Evolutionary conservation across 2,888 invertebrate species (phyloP), one percentile per base, ranked within the genome.

Genomic region (Noctua fimbriata): DNA sequence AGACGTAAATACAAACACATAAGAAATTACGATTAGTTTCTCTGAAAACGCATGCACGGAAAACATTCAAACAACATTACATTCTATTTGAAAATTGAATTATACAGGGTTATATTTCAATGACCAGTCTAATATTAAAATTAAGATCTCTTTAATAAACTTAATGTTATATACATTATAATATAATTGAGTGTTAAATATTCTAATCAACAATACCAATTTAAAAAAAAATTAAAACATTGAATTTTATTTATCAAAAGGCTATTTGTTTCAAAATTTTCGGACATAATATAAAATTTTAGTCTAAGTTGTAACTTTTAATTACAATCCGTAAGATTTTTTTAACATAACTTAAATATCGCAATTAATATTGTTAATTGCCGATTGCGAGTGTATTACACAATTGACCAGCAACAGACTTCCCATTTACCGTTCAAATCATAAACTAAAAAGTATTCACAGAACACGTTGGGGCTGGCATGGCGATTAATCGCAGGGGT

Each of bases 401-500:
- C 18, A 63, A 18, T 63, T 3, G 0, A 32, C 63, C 9, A 63
- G 18, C 18, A 63, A 32, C 0, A 63, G n/a, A 67, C n/a, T 49
- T 28, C 24, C 4, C 3, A 60, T 41, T 41, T n/a, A 0, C 18
- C 10, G 21, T 49, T 63, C 9, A 81, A 65, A 58, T 44, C 44
- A 28, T 36, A 58, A 52, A 49, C n/a, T 63, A 47, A 36, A 71
- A 79, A 79, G 67, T 58, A 49, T 67, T 47, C 36, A 10, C 6
- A 24, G 55, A 47, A n/a, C 65, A 16, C 36, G 32, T 24, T 49
- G 63, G 4, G 52, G 7, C 47, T 65, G 69, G 70, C 52, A 41
- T 72, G 24, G 36, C 76, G 74, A 82, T 85, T 85, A 82, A 79
- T 86, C 73, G 76, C 69, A 28, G n/a, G n/a, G 60, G 73, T 86